A percentile compares a stretch with the other conserved stretches of the same genome.
Conservation (phyloP, 53 echinoderm and acorn worm species). For the Holothuria leucospilota region DNA sequence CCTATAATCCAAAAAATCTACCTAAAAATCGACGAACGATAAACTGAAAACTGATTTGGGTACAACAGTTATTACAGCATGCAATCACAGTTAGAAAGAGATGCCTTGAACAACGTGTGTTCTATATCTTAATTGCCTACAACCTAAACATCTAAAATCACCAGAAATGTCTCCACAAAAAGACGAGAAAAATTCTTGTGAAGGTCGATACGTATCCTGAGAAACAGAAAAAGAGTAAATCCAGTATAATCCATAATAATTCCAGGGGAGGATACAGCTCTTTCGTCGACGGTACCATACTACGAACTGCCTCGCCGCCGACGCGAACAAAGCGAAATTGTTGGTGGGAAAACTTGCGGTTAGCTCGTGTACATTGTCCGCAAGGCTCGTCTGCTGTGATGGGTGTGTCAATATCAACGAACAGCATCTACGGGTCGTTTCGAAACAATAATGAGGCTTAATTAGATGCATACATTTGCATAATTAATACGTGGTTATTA, state of each 20-base stretch:
- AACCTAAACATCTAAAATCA: too few species aligned
- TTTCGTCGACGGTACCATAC: too few species aligned
- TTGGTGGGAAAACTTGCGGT: slow-evolving; percentile 48
- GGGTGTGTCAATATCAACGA: slow-evolving; percentile 30
- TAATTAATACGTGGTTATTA: slow-evolving; percentile 34
- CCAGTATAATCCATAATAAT: slow-evolving; percentile 22
- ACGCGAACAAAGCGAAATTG: slow-evolving; percentile 34
- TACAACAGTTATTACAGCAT: too few species aligned
- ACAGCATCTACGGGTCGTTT: neutral
- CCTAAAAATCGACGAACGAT: too few species aligned
- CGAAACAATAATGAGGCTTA: slow-evolving; percentile 35
- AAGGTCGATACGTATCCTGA: neutral
- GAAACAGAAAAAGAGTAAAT: neutral
- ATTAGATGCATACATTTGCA: slow-evolving; percentile 36
- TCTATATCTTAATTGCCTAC: too few species aligned
- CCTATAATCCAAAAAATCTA: too few species aligned
- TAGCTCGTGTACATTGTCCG: neutral
- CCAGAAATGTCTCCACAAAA: neutral
- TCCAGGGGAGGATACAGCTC: neutral
- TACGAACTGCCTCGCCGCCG: slow-evolving; percentile 7
- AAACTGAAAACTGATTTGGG: too few species aligned
- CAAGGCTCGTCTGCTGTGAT: neutral
- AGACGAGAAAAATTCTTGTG: neutral
- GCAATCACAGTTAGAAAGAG: too few species aligned
- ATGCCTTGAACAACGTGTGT: too few species aligned